Percentiles rank a stretch among this genome's conserved stretches.
phyloP scores from a whole-genome alignment of 2,113 vertebrate species.

The Mola mola region DNA sequence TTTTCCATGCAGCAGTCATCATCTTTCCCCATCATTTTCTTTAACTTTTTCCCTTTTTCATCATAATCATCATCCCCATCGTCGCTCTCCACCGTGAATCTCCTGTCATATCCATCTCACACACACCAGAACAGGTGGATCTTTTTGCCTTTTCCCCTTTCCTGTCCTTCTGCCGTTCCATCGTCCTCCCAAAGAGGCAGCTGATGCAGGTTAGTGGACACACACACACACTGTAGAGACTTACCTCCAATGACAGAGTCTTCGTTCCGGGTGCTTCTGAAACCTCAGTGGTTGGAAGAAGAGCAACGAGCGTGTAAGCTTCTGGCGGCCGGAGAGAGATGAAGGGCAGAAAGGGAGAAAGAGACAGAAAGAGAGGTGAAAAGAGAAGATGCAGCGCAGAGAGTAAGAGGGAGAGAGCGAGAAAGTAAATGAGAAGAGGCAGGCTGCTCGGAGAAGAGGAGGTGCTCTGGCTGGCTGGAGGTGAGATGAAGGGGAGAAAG shows the following conservation, averaged over 20 bases:
- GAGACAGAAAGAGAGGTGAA: slow-evolving; percentile 36
- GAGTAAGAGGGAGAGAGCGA: slow-evolving; percentile 52
- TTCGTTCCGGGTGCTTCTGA: slow-evolving; percentile 63
- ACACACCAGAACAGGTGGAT: too few species aligned
- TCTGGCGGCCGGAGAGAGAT: slow-evolving; percentile 57
- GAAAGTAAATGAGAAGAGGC: slow-evolving; percentile 61
- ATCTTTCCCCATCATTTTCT: not conserved
- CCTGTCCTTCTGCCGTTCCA: not conserved
- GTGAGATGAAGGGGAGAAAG: slow-evolving; percentile 80
- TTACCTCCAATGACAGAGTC: slow-evolving; percentile 64
- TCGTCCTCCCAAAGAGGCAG: not conserved
- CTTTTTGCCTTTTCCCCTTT: not conserved
- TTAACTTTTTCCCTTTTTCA: not conserved
- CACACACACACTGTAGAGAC: slow-evolving; percentile 36
- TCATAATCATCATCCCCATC: not conserved
- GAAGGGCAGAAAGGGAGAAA: slow-evolving; percentile 40
- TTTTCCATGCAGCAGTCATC: not conserved
- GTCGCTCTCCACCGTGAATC: not conserved
- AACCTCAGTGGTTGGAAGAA: slow-evolving; percentile 54
- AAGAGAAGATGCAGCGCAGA: slow-evolving; percentile 32
- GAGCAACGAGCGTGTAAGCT: slow-evolving; percentile 47
- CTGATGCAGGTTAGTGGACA: not conserved
- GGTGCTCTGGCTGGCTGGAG: slow-evolving; percentile 70
- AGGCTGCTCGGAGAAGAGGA: slow-evolving; percentile 52
- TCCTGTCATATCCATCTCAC: too few species aligned